Conservation (phyloP, 2,888 invertebrate species). For the Machimus rusticus region DNA sequence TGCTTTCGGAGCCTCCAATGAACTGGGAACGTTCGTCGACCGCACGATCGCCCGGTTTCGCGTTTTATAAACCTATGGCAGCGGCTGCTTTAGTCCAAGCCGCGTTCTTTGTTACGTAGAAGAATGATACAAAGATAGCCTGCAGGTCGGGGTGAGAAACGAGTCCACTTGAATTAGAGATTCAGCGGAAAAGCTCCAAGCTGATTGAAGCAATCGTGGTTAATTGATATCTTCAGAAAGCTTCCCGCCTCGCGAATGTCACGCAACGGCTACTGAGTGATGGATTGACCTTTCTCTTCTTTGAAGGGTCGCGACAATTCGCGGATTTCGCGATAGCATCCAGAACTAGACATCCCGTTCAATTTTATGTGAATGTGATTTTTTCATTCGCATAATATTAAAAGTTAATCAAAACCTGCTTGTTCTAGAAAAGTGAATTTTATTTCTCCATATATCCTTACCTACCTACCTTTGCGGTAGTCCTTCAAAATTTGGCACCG, state of each 20-base stretch:
- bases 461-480: too few relatives aligned
- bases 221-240: not conserved
- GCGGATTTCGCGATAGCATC: not conserved
- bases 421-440: too few relatives aligned
- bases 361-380: not conserved
- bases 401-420: not conserved
- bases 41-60: not conserved
- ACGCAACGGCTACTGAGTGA: not conserved
- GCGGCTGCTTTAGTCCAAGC: not conserved
- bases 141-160: not conserved
- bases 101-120: not conserved
- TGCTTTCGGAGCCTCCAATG: not conserved
- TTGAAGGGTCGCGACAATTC: not conserved
- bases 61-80: not conserved
- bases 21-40: not conserved
- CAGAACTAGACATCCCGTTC: not conserved
- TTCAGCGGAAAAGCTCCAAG: not conserved
- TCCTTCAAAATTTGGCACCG: too few relatives aligned
- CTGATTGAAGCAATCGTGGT: not conserved
- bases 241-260: not conserved
- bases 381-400: not conserved
- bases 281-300: not conserved
- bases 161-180: not conserved
- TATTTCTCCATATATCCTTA: too few relatives aligned
- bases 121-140: not conserved